phyloP scores from a whole-genome alignment of 2,113 vertebrate species.

The Oreotrochilus melanogaster region DNA sequence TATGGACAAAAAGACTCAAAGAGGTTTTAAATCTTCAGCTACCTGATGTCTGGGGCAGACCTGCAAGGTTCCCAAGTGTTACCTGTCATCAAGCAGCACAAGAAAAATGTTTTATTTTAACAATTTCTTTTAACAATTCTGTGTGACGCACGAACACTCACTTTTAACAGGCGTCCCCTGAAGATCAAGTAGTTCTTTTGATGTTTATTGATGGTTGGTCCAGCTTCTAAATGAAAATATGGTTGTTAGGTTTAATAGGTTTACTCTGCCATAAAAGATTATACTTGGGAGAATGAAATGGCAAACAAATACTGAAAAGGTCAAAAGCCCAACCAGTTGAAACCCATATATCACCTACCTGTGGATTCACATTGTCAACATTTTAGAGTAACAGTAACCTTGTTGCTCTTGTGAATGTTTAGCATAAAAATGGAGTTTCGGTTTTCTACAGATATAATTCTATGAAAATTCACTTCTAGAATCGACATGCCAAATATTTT shows the following conservation, averaged over 20 bases:
- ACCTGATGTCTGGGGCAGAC: not conserved
- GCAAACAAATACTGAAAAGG: slow-evolving; percentile 30
- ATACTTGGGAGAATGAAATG: slow-evolving; percentile 30
- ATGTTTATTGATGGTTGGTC: slow-evolving; percentile 21
- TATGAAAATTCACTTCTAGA: not conserved
- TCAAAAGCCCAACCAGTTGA: not conserved
- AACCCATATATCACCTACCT: slow-evolving; percentile 2
- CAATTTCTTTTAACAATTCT: not conserved
- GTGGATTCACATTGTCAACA: not conserved
- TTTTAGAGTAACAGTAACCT: slow-evolving; percentile 34
- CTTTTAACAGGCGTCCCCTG: slow-evolving; percentile 24
- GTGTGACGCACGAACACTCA: not conserved
- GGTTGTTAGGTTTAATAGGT: slow-evolving; percentile 53
- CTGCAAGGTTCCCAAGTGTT: not conserved
- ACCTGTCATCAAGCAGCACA: not conserved
- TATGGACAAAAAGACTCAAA: rapidly evolving
- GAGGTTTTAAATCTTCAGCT: not conserved
- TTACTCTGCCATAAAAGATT: slow-evolving; percentile 59
- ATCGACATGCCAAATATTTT: not conserved
- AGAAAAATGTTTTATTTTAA: slow-evolving; percentile 11
- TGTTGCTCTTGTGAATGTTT: slow-evolving; percentile 31
- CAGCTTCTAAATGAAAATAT: slow-evolving; percentile 39
- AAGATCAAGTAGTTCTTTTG: slow-evolving; percentile 33
- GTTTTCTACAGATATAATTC: not conserved
- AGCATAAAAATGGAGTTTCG: slow-evolving; percentile 17